Conservation (phyloP, 2,113 vertebrate genomes). For the Epinephelus fuscoguttatus region DNA sequence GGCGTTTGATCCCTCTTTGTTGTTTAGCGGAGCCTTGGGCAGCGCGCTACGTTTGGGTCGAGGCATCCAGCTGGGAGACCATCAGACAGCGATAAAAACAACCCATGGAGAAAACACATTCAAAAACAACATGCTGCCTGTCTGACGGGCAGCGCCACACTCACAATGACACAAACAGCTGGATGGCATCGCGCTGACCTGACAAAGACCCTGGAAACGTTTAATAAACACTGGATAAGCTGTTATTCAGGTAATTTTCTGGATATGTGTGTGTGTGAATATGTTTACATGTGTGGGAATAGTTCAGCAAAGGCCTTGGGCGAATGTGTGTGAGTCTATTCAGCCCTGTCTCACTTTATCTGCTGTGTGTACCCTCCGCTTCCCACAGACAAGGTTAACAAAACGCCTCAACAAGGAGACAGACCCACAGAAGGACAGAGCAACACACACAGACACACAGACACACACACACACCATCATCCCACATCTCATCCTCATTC, state of each 20-base stretch:
- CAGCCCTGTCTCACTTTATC: conserved; percentile 62
- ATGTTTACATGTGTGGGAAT: conserved; percentile 56
- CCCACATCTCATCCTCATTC: conserved; percentile 51
- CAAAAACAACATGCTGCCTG: not conserved
- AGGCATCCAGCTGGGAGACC: conserved; percentile 54
- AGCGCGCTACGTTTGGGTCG: conserved; percentile 21
- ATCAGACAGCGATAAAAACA: conserved; percentile 34
- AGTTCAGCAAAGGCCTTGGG: conserved; percentile 62
- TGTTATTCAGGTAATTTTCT: conserved; percentile 55
- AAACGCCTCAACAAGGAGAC: conserved; percentile 62
- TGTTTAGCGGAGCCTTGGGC: conserved; percentile 54
- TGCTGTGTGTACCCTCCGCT: conserved; percentile 46
- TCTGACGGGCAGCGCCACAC: conserved; percentile 15
- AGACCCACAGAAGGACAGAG: conserved; percentile 48
- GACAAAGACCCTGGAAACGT: conserved; percentile 74
- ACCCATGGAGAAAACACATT: conserved; percentile 15
- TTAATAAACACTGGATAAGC: conserved; percentile 75
- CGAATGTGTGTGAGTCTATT: conserved; percentile 44
- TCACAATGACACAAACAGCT: conserved; percentile 48
- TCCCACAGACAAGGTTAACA: conserved; percentile 72
- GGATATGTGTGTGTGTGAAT: conserved; percentile 25
- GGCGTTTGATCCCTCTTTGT: conserved; percentile 62
- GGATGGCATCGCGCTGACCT: conserved; percentile 49
- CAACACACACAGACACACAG: conserved; percentile 3
- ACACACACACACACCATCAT: conserved; percentile 24